Conservation (phyloP, 2,797 vertebrate genomes). For the Acipenser ruthenus region DNA sequence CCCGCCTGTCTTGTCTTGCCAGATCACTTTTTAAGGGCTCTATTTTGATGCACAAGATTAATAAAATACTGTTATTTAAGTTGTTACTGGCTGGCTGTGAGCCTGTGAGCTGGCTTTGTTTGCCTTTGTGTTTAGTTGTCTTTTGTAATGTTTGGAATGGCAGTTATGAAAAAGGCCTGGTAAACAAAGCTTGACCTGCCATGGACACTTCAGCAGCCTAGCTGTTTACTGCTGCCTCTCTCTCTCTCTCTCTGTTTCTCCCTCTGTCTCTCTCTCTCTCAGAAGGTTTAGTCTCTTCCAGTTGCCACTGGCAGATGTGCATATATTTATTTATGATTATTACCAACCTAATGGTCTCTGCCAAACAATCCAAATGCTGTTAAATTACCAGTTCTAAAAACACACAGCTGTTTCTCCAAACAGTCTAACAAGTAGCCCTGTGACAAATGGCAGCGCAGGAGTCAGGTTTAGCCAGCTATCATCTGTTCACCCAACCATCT, state of each 20-base stretch:
- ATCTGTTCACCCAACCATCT: too few species aligned
- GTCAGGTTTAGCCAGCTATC: too few species aligned
- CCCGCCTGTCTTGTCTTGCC: too few species aligned
- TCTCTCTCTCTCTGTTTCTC: too few species aligned
- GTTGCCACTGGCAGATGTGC: constrained; percentile 2
- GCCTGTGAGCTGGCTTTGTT: too few species aligned
- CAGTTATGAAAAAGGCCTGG: constrained; percentile 35
- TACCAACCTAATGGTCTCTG: background rate
- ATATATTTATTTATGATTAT: background rate
- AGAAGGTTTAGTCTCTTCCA: constrained; percentile 6
- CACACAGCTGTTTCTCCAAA: too few species aligned
- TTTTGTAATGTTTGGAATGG: constrained; percentile 26
- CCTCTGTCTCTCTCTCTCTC: background rate
- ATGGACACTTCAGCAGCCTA: constrained; percentile 11
- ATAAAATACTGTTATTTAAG: too few species aligned
- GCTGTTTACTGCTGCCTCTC: constrained; percentile 10
- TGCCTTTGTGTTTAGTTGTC: background rate
- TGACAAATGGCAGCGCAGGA: too few species aligned
- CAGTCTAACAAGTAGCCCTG: too few species aligned
- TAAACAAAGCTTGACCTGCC: constrained; percentile 38
- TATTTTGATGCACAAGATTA: too few species aligned
- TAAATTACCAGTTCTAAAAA: background rate
- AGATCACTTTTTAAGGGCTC: too few species aligned
- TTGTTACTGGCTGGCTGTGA: too few species aligned
- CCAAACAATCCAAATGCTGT: background rate